Conservation (phyloP, 2,113 vertebrate genomes). For the Lathamus discolor region DNA sequence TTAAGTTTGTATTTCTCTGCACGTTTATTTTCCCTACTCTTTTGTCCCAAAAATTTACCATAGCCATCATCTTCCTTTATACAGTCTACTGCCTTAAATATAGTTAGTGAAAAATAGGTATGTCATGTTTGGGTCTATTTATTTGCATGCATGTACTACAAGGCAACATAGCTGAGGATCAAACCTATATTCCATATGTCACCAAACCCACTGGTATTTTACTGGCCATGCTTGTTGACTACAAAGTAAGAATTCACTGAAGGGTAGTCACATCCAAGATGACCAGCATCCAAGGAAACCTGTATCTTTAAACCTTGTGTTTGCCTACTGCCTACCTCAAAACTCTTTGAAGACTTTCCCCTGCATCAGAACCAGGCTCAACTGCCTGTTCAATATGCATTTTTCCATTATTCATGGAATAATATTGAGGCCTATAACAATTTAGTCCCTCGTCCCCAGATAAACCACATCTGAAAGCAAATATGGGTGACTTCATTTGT, state of each 20-base stretch:
- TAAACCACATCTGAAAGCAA: neutral
- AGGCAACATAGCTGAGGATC: neutral
- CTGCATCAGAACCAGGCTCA: neutral
- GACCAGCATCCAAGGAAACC: neutral
- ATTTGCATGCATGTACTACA: neutral
- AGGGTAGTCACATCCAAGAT: neutral
- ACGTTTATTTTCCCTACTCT: neutral
- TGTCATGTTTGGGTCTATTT: neutral
- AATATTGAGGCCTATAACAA: neutral
- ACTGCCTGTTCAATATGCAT: neutral
- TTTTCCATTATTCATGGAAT: neutral
- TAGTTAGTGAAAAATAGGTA: neutral
- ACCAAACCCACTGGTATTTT: neutral
- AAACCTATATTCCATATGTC: neutral
- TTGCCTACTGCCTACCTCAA: neutral
- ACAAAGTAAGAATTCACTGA: neutral
- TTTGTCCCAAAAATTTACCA: neutral
- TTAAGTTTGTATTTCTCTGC: conserved; percentile 43
- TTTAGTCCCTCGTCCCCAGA: neutral
- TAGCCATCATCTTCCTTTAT: neutral
- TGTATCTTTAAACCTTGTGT: neutral
- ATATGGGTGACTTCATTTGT: neutral
- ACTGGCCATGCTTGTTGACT: neutral
- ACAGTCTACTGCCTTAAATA: neutral
- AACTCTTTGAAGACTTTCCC: neutral